A percentile compares a stretch with the other conserved stretches of the same genome.
Evolutionary conservation across 2,888 invertebrate species (phyloP).

Genomic region (Teleiodes luculella): DNA sequence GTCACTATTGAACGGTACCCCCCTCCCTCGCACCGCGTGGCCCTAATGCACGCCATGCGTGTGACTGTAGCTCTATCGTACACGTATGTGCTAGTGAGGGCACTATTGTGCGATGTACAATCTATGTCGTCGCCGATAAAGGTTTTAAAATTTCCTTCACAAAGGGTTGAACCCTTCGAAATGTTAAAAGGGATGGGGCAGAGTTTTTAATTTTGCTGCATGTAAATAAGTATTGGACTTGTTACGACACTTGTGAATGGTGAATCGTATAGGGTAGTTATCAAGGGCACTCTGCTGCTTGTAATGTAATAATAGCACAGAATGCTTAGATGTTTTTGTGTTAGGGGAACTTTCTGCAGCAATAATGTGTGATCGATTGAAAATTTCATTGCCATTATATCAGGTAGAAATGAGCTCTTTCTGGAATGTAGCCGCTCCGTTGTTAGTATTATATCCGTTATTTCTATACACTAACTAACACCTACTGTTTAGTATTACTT

Average conservation of each 20-base stretch:
- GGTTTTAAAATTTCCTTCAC: conserved; percentile 56
- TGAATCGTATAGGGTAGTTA: conserved; percentile 67
- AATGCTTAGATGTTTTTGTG: conserved; percentile 55
- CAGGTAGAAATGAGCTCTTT: conserved; percentile 9
- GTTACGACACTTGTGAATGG: conserved; percentile 71
- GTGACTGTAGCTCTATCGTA: conserved; percentile 28
- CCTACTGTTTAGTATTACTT: conserved; percentile 20
- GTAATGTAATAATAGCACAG: conserved; percentile 71
- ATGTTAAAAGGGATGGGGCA: conserved; percentile 65
- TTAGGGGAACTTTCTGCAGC: conserved; percentile 48
- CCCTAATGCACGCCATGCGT: conserved; percentile 39
- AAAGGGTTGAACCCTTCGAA: conserved; percentile 74
- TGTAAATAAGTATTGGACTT: conserved; percentile 76
- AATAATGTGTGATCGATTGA: conserved; percentile 30
- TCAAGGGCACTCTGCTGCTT: conserved; percentile 69
- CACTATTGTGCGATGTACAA: conserved; percentile 51
- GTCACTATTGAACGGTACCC: conserved; percentile 61
- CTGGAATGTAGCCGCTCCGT: conserved; percentile 9
- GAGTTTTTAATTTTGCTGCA: conserved; percentile 69
- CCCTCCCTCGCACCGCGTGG: conserved; percentile 36
- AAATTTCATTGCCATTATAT: conserved; percentile 18
- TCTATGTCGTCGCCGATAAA: conserved; percentile 50
- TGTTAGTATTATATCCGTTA: conserved; percentile 12
- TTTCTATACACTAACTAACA: conserved; percentile 18
- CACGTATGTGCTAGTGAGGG: conserved; percentile 56